Conservation (phyloP, 2,797 vertebrate genomes). For the Clarias platycephalus region DNA sequence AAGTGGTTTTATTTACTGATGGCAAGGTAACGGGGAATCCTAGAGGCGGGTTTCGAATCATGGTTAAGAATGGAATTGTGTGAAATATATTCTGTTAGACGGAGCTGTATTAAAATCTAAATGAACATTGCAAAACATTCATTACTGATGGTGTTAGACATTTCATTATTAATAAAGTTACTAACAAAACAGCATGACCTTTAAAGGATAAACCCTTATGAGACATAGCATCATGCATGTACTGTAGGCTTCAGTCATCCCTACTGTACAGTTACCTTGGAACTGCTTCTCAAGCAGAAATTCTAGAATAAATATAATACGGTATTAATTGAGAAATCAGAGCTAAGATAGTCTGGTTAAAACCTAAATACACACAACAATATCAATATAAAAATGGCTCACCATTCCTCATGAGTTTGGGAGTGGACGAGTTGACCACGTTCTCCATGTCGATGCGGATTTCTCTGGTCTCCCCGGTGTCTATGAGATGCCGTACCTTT, state of each 20-base stretch:
- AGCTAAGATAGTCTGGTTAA: conserved; percentile 41
- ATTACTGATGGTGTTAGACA: conserved; percentile 30
- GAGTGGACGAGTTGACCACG: conserved; percentile 84
- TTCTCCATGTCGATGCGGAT: conserved; percentile 88
- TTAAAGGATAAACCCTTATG: conserved; percentile 42
- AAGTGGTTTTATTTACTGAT: conserved; percentile 31
- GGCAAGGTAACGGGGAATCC: conserved; percentile 16
- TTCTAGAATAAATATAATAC: conserved; percentile 71
- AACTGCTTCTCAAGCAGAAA: conserved; percentile 75
- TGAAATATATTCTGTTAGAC: conserved; percentile 44
- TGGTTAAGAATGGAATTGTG: conserved; percentile 12
- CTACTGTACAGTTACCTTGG: conserved; percentile 69
- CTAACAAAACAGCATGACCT: conserved; percentile 35
- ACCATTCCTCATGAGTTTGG: conserved; percentile 89
- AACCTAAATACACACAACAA: conserved; percentile 34
- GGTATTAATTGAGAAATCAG: conserved; percentile 57
- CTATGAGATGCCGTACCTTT: conserved; percentile 89
- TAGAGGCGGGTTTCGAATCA: not conserved
- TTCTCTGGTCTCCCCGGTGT: conserved; percentile 87
- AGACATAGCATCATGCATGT: conserved; percentile 65
- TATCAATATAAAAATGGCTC: conserved; percentile 49
- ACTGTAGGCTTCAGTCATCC: conserved; percentile 46
- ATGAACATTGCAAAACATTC: conserved; percentile 26
- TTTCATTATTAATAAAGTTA: conserved; percentile 45
- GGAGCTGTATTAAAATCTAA: conserved; percentile 18